A percentile compares a stretch with the other conserved stretches of the same genome.
Evolutionary conservation across 1,140 invertebrate species (phyloP).

Genomic region (Augochlora pura): DNA sequence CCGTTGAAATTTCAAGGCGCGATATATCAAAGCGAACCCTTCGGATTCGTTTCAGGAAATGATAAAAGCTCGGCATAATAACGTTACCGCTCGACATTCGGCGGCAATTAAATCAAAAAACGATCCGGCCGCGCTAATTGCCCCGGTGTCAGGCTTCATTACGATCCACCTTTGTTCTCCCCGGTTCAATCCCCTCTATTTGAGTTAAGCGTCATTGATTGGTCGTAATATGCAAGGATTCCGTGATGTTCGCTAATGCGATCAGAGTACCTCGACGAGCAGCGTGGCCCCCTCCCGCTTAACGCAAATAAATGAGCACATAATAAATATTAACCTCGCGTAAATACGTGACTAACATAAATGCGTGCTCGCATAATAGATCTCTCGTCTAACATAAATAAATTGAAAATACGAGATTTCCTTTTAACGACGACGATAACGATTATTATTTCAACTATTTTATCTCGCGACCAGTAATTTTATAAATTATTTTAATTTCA

Average conservation of each 20-base stretch:
- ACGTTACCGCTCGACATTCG: constrained; percentile 19
- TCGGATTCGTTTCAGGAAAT: neutral
- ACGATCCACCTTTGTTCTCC: constrained; percentile 35
- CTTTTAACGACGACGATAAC: too few relatives aligned
- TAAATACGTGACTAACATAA: too few relatives aligned
- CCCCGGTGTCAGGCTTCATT: constrained; percentile 39
- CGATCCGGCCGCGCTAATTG: constrained; percentile 35
- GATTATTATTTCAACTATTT: too few relatives aligned
- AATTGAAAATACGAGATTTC: too few relatives aligned
- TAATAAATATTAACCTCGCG: too few relatives aligned
- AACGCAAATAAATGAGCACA: neutral
- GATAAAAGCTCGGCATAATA: constrained; percentile 15
- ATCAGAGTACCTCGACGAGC: constrained; percentile 5
- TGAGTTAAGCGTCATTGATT: constrained; percentile 34
- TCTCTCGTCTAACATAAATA: too few relatives aligned
- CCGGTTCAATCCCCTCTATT: constrained; percentile 28
- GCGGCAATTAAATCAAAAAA: constrained; percentile 49
- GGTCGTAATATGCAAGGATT: constrained; percentile 28
- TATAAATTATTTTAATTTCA: too few relatives aligned
- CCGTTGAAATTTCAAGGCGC: neutral
- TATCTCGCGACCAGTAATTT: too few relatives aligned
- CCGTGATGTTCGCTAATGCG: constrained; percentile 7
- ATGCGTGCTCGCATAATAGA: too few relatives aligned
- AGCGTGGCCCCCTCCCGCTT: neutral
- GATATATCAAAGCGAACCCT: neutral